Conservation (phyloP, 2,113 vertebrate genomes). For the Periophthalmus modestus region DNA sequence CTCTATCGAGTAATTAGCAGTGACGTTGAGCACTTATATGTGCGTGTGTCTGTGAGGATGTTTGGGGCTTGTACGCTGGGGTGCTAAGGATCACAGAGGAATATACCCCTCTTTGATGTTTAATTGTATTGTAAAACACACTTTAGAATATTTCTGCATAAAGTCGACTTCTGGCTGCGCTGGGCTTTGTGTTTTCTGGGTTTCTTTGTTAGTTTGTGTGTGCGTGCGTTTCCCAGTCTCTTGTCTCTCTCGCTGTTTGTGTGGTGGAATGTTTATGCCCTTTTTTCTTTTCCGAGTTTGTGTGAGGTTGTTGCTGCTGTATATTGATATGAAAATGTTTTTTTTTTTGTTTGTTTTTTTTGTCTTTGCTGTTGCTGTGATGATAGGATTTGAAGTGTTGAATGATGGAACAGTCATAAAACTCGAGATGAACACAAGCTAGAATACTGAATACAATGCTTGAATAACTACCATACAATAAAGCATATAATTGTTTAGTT, state of each 20-base stretch:
- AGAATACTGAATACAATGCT: background rate
- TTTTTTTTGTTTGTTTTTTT: conserved; percentile 28
- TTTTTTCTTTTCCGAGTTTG: conserved; percentile 53
- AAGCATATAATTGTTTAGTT: background rate
- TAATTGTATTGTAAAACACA: conserved; percentile 84
- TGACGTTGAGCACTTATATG: conserved; percentile 73
- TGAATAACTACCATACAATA: background rate
- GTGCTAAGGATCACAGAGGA: conserved; percentile 81
- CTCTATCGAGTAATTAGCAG: conserved; percentile 77
- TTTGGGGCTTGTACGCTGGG: conserved; percentile 72
- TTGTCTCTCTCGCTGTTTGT: conserved; percentile 55
- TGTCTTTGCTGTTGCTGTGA: conserved; percentile 52
- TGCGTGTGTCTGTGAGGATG: conserved; percentile 61
- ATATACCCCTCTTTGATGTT: conserved; percentile 83
- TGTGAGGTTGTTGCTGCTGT: conserved; percentile 67
- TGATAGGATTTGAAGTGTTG: conserved; percentile 67
- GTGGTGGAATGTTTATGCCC: conserved; percentile 57
- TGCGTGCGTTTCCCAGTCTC: conserved; percentile 47
- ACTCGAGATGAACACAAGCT: conserved; percentile 55
- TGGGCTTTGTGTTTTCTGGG: conserved; percentile 68
- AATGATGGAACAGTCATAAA: conserved; percentile 68
- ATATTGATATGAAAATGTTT: conserved; percentile 68
- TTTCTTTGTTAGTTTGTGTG: conserved; percentile 70
- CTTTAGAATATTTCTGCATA: conserved; percentile 82
- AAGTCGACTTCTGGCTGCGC: conserved; percentile 72